Evolutionary conservation across 2,797 vertebrate genomes (phyloP), one percentile per base, ranked within the genome.

Genomic region (Takifugu rubripes): DNA sequence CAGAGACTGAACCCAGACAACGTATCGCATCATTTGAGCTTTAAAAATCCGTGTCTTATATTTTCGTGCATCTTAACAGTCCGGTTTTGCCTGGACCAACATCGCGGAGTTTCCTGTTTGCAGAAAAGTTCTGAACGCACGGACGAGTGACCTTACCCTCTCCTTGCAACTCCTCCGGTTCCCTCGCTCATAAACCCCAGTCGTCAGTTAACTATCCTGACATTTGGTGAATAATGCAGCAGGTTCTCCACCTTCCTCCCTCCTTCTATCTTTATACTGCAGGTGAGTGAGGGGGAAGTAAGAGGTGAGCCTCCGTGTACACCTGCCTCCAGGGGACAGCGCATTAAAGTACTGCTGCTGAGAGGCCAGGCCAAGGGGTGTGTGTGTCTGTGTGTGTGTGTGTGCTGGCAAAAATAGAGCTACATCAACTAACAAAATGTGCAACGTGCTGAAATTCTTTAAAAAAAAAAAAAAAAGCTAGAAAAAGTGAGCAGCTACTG

Each of bases 141-240:
- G 5, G 44, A 53, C 64, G 29, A 25, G 52, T 79, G 69, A 79
- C 77, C 64, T 81, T 79, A 46, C 64, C 66, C 61, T 82, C 77
- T 75, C 74, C 81, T 84, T 79, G 79, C 54, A 59, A 54, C 75
- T 70, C 62, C 17, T 60, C 43, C n/a, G 43, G 51, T 36, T 76
- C 60, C 53, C 43, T 21, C 51, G 49, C 74, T 72, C 69, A 57
- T 61, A 72, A 86, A 76, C 59, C 62, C 56, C 52, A 43, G 68
- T 58, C 56, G 57, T 78, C 63, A 72, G 82, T 77, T 83, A 73
- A 80, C 79, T 81, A 79, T 63, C 72, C 81, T 81, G 87, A 86
- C 83, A 75, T 59, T 51, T 24, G 16, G 66, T 91, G 74, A 90
- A 91, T 91, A 88, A 90, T 90, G 83, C 79, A 90, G 74, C 55